These are phyloP conservation scores for Epirrhoe tristata DNA, from an alignment of 2,888 invertebrate genomes.

Conservation along the genomic window DNA sequence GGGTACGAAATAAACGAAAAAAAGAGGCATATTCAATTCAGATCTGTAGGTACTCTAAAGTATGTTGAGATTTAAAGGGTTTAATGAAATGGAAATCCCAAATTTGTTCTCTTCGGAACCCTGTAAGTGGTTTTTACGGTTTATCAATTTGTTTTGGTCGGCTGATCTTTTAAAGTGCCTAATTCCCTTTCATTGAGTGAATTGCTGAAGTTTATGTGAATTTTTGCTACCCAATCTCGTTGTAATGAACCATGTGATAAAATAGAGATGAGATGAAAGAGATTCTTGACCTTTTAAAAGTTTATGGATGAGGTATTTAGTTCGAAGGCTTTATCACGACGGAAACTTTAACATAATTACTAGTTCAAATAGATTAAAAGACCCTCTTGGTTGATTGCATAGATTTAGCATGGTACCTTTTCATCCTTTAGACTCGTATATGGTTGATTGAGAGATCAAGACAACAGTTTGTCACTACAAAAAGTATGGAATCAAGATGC, in stretches of 20 bases:
- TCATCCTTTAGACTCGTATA: too few species aligned
- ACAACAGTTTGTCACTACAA: too few species aligned
- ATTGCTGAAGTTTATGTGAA: conserved; percentile 2
- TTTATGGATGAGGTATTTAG: neutral
- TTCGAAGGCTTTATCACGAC: neutral
- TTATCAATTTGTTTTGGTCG: conserved; percentile 25
- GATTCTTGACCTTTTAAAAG: neutral
- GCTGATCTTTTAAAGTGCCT: conserved; percentile 1
- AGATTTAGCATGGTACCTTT: too few species aligned
- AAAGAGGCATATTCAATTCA: neutral
- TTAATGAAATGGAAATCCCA: conserved; percentile 26
- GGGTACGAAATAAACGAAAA: too few species aligned
- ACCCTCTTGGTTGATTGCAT: too few species aligned
- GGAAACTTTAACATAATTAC: neutral
- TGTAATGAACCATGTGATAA: neutral
- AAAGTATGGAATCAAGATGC: too few species aligned
- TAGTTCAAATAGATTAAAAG: too few species aligned
- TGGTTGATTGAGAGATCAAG: too few species aligned
- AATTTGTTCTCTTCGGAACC: conserved; percentile 14
- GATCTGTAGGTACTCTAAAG: neutral
- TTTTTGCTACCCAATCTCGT: neutral
- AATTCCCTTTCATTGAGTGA: neutral
- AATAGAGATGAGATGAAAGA: neutral
- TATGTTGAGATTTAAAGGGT: conserved; percentile 9
- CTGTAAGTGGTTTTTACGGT: conserved; percentile 24